Evolutionary conservation across 2,797 vertebrate genomes (phyloP), one percentile per base, ranked within the genome.

Genomic region (Tauraco hartlaubi): DNA sequence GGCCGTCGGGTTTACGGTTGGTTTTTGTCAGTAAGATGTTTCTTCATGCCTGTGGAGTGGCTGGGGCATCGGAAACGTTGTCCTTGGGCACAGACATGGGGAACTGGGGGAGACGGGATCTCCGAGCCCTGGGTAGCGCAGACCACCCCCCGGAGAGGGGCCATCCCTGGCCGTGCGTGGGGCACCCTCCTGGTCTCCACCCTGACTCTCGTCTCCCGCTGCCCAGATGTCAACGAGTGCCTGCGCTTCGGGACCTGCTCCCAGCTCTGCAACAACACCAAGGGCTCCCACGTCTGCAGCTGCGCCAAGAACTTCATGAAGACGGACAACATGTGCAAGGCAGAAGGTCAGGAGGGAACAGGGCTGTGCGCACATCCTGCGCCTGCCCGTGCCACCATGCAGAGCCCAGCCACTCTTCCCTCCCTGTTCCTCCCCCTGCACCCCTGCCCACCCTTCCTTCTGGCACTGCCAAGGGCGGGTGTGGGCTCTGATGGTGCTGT

Each of bases 211-310:
- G 0, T 51, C 56, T 73, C 31, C 76, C 5, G 0, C 92, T 94
- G 19, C 49, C 21, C 98, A 99, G 99, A 99, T 73, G 97, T 99
- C 96, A 99, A 99, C 0, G 99, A 99, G 97, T 99, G 99, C 85
- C 97, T 98, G 82, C 98, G 97, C 93, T 99, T 99, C 0, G 99
- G 99, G 35, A 97, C 98, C 74, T 99, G 99, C 96, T 99, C 99
- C 9, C 99, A 99, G 95, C 98, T 99, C 95, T 99, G 99, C 98
- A 99, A 99, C 98, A 99, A 99, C 98, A 99, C 99, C 11, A 99
- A 99, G 96, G 99, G 99, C 22, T 98, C 99, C 52, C 97, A 99
- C 79, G 96, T 99, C 95, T 99, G 99, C 97, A 99, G 98, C 97
- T 99, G 99, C 11, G 98, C 99, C 49, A 99, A 99, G 89, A 98